Evolutionary conservation across 2,797 vertebrate genomes (phyloP).

Genomic region (Sebastes variabilis): DNA sequence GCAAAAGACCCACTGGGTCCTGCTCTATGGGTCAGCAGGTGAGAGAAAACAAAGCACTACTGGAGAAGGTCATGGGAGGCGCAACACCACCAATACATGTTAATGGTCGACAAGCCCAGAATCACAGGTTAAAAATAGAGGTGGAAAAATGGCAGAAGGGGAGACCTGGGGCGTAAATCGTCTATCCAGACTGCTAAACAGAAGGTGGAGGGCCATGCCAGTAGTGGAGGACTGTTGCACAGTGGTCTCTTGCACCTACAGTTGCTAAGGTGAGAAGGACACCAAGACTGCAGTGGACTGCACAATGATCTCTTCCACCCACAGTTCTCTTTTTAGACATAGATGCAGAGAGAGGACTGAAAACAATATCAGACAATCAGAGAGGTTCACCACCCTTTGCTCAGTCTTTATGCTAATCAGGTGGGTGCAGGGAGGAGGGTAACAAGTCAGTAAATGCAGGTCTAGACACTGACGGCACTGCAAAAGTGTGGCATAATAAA

Average conservation of each 20-base stretch:
- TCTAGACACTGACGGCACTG: not conserved
- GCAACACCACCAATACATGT: not conserved
- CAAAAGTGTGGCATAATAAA: not conserved
- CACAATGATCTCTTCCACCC: not conserved
- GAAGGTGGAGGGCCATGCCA: slow-evolving; percentile 20
- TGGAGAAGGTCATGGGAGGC: not conserved
- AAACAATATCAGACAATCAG: not conserved
- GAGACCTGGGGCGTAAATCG: not conserved
- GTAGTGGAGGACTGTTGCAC: slow-evolving; percentile 5
- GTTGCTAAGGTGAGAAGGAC: slow-evolving; percentile 7
- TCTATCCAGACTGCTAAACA: slow-evolving; percentile 8
- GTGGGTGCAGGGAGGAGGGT: too few species aligned
- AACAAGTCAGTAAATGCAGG: not conserved
- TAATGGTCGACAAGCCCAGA: not conserved
- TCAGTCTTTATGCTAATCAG: not conserved
- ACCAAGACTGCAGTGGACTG: not conserved
- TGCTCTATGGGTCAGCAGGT: not conserved
- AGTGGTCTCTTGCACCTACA: slow-evolving; percentile 11
- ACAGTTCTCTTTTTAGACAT: not conserved
- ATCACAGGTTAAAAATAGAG: slow-evolving; percentile 19
- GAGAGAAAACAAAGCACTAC: not conserved
- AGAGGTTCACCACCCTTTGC: not conserved
- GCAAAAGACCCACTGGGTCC: not conserved
- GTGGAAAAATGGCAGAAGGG: not conserved
- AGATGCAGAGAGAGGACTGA: not conserved